phyloP scores from a whole-genome alignment of 1,140 invertebrate genomes.

The Agrilus planipennis region DNA sequence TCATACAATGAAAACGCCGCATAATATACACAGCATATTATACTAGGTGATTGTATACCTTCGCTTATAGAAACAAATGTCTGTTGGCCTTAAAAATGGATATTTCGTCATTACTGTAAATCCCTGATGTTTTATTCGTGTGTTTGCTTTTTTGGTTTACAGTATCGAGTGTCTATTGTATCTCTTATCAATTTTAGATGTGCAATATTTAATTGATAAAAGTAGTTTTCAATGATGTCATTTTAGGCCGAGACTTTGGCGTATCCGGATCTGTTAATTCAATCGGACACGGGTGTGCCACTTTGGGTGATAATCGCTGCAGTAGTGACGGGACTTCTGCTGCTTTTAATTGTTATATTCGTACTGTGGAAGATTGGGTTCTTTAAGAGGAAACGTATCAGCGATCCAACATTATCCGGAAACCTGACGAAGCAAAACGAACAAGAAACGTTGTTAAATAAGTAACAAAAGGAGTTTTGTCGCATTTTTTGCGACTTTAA shows the following conservation, averaged over 20 bases:
- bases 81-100: too few relatives aligned
- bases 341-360: slow-evolving; percentile 65
- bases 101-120: too few relatives aligned
- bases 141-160: slow-evolving; percentile 1
- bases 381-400: slow-evolving; percentile 67
- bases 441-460: slow-evolving; percentile 17
- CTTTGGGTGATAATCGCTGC: slow-evolving; percentile 76
- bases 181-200: too few relatives aligned
- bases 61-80: too few relatives aligned
- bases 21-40: too few relatives aligned
- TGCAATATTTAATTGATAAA: too few relatives aligned
- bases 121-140: too few relatives aligned
- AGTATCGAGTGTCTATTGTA: too few relatives aligned
- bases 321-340: slow-evolving; percentile 62
- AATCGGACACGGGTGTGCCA: slow-evolving; percentile 54
- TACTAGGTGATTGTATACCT: too few relatives aligned
- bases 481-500: too few relatives aligned
- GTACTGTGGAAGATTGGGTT: slow-evolving; percentile 77
- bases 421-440: slow-evolving; percentile 61
- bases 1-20: too few relatives aligned
- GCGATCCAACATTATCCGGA: slow-evolving; percentile 68
- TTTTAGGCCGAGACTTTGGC: slow-evolving; percentile 67
- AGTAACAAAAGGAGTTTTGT: slow-evolving; percentile 6
- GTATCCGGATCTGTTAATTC: slow-evolving; percentile 55
- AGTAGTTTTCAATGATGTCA: too few relatives aligned